These are phyloP conservation scores for Drosophila biarmipes DNA, from an alignment of 1,140 invertebrate genomes.

Conservation along the genomic window DNA sequence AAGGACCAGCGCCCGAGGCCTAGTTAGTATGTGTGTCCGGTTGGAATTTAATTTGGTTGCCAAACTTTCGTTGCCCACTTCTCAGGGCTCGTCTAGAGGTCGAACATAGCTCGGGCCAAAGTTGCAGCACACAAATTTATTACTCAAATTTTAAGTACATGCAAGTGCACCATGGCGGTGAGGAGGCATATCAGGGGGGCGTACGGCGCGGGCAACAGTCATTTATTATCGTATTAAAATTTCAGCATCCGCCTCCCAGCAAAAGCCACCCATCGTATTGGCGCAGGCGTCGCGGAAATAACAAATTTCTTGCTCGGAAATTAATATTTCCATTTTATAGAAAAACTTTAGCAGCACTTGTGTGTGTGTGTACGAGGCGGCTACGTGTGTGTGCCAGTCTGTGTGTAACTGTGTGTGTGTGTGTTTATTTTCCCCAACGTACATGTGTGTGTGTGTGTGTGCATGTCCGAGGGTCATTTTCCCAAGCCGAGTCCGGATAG, in stretches of 20 bases:
- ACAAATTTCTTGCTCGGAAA: slow-evolving; percentile 81
- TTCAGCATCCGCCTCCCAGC: slow-evolving; percentile 21
- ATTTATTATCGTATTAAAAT: slow-evolving; percentile 82
- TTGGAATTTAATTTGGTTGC: slow-evolving; percentile 53
- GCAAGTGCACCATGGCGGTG: slow-evolving; percentile 25
- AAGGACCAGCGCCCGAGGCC: slow-evolving; percentile 18
- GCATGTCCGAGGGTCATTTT: slow-evolving; percentile 59
- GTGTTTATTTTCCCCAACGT: slow-evolving; percentile 26
- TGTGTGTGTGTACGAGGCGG: background rate
- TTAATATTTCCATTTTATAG: slow-evolving; percentile 81
- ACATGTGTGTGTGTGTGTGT: slow-evolving; percentile 36
- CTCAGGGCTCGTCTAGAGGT: slow-evolving; percentile 40
- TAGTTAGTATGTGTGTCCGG: background rate
- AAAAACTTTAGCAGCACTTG: slow-evolving; percentile 63
- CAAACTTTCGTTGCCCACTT: slow-evolving; percentile 38
- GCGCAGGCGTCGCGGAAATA: slow-evolving; percentile 72
- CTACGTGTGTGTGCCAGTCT: slow-evolving; percentile 1
- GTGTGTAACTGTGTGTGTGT: slow-evolving; percentile 3
- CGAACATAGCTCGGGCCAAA: slow-evolving; percentile 29
- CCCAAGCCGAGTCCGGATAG: slow-evolving; percentile 37
- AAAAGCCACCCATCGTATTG: slow-evolving; percentile 32
- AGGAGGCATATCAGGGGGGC: background rate
- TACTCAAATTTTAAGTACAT: slow-evolving; percentile 50
- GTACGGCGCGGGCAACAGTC: slow-evolving; percentile 17
- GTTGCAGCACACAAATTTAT: slow-evolving; percentile 66